A percentile compares a stretch with the other conserved stretches of the same genome.
Evolutionary conservation across 2,888 invertebrate species (phyloP).

Genomic region (Gastracanthus pulcherrimus): DNA sequence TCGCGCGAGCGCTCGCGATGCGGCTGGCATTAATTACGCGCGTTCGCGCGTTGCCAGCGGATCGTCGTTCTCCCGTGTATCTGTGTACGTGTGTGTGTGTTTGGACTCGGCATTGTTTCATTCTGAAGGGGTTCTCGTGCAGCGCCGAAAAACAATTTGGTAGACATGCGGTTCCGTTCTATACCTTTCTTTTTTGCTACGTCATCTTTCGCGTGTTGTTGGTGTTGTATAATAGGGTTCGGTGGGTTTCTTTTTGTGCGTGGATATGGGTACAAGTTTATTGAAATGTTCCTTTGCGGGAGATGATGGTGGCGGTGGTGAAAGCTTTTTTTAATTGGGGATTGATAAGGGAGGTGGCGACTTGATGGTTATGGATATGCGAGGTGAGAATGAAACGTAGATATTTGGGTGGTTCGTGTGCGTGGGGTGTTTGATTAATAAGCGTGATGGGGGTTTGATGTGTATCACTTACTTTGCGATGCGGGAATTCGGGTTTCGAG

Average conservation of each 20-base stretch:
- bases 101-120: neutral
- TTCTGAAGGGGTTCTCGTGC: neutral
- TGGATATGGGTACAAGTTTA: neutral
- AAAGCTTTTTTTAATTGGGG: neutral
- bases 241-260: too few relatives aligned
- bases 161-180: neutral
- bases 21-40: slow-evolving; percentile 14
- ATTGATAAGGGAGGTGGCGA: neutral
- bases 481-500: too few relatives aligned
- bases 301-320: neutral
- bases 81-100: neutral
- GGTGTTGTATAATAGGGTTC: neutral
- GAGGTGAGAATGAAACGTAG: too few relatives aligned
- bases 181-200: neutral
- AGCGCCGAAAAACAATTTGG: neutral
- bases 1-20: neutral
- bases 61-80: neutral
- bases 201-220: neutral
- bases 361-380: neutral
- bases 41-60: slow-evolving; percentile 6
- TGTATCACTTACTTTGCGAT: neutral
- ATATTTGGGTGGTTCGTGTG: neutral
- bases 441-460: neutral
- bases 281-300: neutral
- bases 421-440: slow-evolving; percentile 5